These are phyloP conservation scores for Pteropus rufus DNA, from an alignment of 2,797 vertebrate genomes.

Conservation along the genomic window DNA sequence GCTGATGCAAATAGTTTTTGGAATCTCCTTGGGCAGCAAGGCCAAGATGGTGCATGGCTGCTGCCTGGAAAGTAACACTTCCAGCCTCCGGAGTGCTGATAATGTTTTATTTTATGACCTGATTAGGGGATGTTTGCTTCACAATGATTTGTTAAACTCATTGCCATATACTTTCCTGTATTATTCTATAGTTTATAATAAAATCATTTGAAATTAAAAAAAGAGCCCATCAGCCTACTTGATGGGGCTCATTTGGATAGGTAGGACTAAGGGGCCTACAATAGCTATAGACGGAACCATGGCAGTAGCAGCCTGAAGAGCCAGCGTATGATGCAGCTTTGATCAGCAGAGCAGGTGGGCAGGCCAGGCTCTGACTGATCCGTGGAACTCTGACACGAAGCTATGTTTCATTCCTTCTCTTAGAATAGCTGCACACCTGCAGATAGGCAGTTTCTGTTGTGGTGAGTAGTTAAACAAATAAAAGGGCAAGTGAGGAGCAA, in stretches of 20 bases:
- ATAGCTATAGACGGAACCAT: rapidly evolving
- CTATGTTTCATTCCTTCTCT: neutral
- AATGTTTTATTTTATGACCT: neutral
- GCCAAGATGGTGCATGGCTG: neutral
- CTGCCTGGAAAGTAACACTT: neutral
- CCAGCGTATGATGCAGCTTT: rapidly evolving
- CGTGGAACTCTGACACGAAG: neutral
- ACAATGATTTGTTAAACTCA: neutral
- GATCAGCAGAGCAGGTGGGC: rapidly evolving
- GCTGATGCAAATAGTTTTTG: neutral
- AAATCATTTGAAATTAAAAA: neutral
- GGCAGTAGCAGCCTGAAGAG: neutral
- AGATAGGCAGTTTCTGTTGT: conserved; percentile 44
- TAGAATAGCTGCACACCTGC: conserved; percentile 58
- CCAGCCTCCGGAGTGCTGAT: neutral
- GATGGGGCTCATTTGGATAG: neutral
- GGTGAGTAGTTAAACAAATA: neutral
- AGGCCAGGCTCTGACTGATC: neutral
- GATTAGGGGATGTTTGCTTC: neutral
- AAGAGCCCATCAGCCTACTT: neutral
- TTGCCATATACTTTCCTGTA: neutral
- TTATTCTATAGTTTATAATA: neutral
- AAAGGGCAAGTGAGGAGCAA: neutral
- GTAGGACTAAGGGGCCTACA: neutral
- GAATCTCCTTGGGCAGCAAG: rapidly evolving